phyloP scores from a whole-genome alignment of 2,113 vertebrate genomes.

The human region DNA sequence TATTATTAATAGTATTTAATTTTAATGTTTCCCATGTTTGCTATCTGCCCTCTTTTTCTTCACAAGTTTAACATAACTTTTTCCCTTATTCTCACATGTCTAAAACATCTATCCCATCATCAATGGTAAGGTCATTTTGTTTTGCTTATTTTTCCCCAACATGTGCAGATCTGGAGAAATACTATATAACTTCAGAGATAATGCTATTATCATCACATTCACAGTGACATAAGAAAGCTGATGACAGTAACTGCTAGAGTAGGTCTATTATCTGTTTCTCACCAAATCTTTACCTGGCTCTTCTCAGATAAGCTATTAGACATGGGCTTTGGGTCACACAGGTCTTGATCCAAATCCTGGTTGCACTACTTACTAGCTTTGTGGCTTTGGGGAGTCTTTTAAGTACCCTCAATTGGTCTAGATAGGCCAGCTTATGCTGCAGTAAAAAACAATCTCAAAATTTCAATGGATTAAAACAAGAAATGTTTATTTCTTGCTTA shows the following conservation, averaged over 20 bases:
- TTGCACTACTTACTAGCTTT: not conserved
- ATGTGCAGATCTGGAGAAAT: slow-evolving; percentile 32
- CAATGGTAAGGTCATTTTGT: not conserved
- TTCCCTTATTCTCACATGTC: not conserved
- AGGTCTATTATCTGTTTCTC: not conserved
- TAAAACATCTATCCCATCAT: not conserved
- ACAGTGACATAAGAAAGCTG: not conserved
- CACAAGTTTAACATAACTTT: not conserved
- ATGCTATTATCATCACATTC: not conserved
- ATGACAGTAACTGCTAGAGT: not conserved
- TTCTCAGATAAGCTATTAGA: not conserved
- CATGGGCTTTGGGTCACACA: not conserved
- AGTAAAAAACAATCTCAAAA: not conserved
- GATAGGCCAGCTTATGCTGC: not conserved
- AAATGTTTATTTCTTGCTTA: slow-evolving; percentile 34
- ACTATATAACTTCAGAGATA: not conserved
- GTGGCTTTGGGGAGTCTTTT: not conserved
- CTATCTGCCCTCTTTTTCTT: not conserved
- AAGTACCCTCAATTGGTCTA: not conserved
- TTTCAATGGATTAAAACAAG: not conserved
- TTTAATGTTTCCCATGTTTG: not conserved
- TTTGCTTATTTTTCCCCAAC: not conserved
- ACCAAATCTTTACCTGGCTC: not conserved
- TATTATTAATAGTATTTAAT: not conserved
- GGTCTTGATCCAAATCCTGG: not conserved